Base-by-base conservation (phyloP, 2,797 vertebrate genomes). In the Arnoldichthys spilopterus region DNA sequence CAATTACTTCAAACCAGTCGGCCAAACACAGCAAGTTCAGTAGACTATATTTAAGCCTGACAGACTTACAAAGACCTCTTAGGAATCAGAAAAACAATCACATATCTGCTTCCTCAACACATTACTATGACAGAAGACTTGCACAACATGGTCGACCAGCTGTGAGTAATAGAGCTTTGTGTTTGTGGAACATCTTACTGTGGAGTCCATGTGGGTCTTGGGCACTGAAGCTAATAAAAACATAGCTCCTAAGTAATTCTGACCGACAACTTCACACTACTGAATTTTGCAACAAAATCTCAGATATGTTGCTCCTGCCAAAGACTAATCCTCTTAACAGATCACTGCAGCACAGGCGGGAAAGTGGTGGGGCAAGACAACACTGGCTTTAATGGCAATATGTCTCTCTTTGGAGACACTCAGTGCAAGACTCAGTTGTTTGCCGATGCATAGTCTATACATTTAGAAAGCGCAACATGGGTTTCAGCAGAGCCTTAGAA, bases 311-410 rank as follows among this genome's bases (percentile, higher is more conserved):
- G 26, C 22, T 76, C 51, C 74, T 72, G 72, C 43, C 58, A 51
- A 32, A 80, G 45, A 34, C 64, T 83, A 88, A 90, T 85, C 81
- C 87, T 83, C 86, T 89, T 78, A 86, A 85, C 85, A 89, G 86
- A 85, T 86, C 85, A 87, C 58, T 79, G 61, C 82, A 78, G 9
- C 82, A 76, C 20, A 74, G 85, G 72, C 87, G 86, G 68, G 87
- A 87, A 89, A 83, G 26, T 84, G 82, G 67, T 62, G n/a, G 37
- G 11, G 24, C 28, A 47, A 53, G 37, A 77, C 67, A 77, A 72
- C 45, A 53, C 3, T 26, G 32, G 67, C 64, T 40, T 59, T 26
- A 49, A 20, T 28, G 24, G 8, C 1, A n/a, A 56, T 13, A 40
- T 7, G 13, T 59, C 20, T 58, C 32, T 16, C 26, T n/a, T 3